Evolutionary conservation across 2,888 invertebrate species (phyloP).

Genomic region (Gerris lacustris): DNA sequence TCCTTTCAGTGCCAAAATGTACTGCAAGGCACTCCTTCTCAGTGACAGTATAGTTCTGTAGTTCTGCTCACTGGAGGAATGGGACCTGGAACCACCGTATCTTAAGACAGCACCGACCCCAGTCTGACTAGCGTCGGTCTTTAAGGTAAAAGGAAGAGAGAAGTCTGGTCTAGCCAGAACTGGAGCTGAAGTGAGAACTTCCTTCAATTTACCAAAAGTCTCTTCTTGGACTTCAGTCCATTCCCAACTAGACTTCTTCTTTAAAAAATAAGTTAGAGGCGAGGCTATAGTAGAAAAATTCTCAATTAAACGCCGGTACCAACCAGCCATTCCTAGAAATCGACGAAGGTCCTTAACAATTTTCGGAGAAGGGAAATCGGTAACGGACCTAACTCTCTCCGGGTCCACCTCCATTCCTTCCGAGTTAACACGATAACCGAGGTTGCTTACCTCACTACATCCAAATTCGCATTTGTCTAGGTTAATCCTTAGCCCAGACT

Average conservation of each 20-base stretch:
- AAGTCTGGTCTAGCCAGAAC: neutral
- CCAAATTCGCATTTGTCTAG: conserved; percentile 20
- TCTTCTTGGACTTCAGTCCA: conserved; percentile 17
- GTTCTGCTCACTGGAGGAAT: conserved; percentile 20
- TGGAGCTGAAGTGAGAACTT: conserved; percentile 10
- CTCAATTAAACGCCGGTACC: conserved; percentile 28
- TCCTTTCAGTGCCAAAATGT: conserved; percentile 26
- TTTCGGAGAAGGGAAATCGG: conserved; percentile 11
- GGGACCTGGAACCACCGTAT: conserved; percentile 6
- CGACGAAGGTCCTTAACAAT: conserved; percentile 13
- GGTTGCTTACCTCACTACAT: conserved; percentile 15
- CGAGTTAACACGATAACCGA: conserved; percentile 15
- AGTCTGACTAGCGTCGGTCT: conserved; percentile 8
- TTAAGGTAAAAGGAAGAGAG: conserved; percentile 1
- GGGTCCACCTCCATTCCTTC: conserved; percentile 19
- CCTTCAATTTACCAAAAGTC: conserved; percentile 22
- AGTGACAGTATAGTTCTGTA: conserved; percentile 28
- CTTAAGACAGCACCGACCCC: conserved; percentile 13
- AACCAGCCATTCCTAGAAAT: conserved; percentile 21
- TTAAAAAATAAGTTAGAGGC: conserved; percentile 28
- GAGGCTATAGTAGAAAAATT: conserved; percentile 26
- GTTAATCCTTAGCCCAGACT: conserved; percentile 15
- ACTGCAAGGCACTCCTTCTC: conserved; percentile 30
- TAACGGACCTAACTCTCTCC: conserved; percentile 9
- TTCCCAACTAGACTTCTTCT: conserved; percentile 19